Conservation (phyloP, 2,113 vertebrate species). For the Gulo gulo region DNA sequence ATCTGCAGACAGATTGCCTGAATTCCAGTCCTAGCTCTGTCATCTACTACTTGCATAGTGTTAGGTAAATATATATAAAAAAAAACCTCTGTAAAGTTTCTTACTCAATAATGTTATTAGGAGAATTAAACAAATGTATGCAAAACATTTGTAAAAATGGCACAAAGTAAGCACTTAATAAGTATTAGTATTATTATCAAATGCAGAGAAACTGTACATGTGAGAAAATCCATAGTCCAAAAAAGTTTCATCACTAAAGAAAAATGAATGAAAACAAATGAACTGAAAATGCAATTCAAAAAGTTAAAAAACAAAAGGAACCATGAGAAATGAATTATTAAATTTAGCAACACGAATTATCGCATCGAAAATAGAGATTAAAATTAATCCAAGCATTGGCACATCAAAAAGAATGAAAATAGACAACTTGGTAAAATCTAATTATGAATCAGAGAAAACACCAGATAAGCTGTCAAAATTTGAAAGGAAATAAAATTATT, state of each 20-base stretch:
- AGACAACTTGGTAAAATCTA: not conserved
- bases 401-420: not conserved
- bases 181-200: not conserved
- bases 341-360: not conserved
- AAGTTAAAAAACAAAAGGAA: not conserved
- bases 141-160: not conserved
- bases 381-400: not conserved
- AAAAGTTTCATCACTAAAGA: not conserved
- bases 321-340: not conserved
- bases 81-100: not conserved
- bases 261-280: not conserved
- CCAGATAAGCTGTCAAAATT: not conserved
- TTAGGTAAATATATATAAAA: not conserved
- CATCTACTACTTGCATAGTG: not conserved
- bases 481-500: not conserved
- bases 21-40: not conserved
- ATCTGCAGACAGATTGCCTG: not conserved
- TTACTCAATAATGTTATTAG: not conserved
- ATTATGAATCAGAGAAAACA: constrained; percentile 11
- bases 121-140: not conserved
- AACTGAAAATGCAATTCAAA: not conserved
- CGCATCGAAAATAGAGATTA: not conserved
- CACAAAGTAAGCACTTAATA: not conserved
- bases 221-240: not conserved
- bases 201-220: not conserved